Base-by-base conservation (phyloP, 2,888 invertebrate genomes). In the Cosmopolites sordidus region DNA sequence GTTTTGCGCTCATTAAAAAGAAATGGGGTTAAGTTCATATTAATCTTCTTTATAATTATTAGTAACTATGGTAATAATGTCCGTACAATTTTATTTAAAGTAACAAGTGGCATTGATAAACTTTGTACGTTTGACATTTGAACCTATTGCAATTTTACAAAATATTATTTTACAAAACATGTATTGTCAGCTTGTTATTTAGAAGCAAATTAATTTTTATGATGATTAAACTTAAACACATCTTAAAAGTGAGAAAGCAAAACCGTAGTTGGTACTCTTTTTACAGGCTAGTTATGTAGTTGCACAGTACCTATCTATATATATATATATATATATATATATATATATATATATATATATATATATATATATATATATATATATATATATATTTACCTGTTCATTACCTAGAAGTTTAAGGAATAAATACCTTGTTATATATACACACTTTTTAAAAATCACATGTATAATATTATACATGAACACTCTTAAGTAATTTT, bases 351-450 rank as follows among this genome's bases (percentile, higher is more conserved):
- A 57, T 48, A 50, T 53, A 56, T 62, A 60, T 52, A 51, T n/a
- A n/a, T n/a, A n/a, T n/a, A n/a, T n/a, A n/a, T n/a, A n/a, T n/a
- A n/a, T n/a, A n/a, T n/a, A n/a, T n/a, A n/a, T n/a, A n/a, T n/a
- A n/a, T n/a, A n/a, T n/a, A n/a, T n/a, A n/a, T 61, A 64, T 65
- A 66, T 67, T 66, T 67, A 67, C 66, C 65, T 66, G 65, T 68
- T 67, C 64, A 67, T 66, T 65, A 62, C 62, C 63, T 68, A 66
- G 66, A 60, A 62, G 64, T 66, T 66, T 64, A 64, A 5, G 5
- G 12, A 33, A 33, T 6, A 33, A 33, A 22, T 5, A 67, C 64
- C 65, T 66, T 66, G 63, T 66, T 66, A 64, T 60, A 62, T 60
- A 65, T 62, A 62, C 59, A 65, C 64, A 64, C 61, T 33, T 63